Conservation (phyloP, 1,140 invertebrate species). For the Amphibalanus amphitrite region DNA sequence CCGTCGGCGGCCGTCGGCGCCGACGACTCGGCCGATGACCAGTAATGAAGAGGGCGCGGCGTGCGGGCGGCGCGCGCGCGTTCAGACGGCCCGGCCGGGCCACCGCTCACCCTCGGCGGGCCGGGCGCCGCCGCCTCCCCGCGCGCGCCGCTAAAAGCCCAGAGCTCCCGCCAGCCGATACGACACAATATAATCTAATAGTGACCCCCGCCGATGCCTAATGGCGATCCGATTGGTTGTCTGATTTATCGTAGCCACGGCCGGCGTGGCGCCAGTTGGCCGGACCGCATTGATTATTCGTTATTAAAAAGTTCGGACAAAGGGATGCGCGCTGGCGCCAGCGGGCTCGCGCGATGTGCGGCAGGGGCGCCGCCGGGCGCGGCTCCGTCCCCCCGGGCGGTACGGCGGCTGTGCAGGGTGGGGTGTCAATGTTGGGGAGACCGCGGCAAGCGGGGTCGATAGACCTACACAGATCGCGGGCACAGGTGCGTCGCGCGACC, state of each 20-base stretch:
- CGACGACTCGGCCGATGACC: neutral
- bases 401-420: too few species aligned
- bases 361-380: too few species aligned
- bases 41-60: neutral
- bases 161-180: neutral
- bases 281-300: neutral
- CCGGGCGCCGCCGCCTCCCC: too few species aligned
- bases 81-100: too few species aligned
- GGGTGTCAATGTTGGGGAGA: too few species aligned
- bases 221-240: neutral
- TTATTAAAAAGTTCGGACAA: conserved; percentile 1
- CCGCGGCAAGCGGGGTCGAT: neutral
- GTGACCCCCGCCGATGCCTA: neutral
- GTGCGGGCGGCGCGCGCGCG: too few species aligned
- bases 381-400: too few species aligned
- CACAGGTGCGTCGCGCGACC: neutral
- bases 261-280: neutral
- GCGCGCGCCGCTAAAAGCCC: neutral
- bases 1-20: too few species aligned
- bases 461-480: neutral
- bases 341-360: neutral
- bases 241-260: neutral
- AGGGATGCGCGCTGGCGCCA: neutral
- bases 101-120: neutral
- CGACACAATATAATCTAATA: neutral